Evolutionary conservation across 2,888 invertebrate genomes (phyloP).

Genomic region (Heliconius erato): DNA sequence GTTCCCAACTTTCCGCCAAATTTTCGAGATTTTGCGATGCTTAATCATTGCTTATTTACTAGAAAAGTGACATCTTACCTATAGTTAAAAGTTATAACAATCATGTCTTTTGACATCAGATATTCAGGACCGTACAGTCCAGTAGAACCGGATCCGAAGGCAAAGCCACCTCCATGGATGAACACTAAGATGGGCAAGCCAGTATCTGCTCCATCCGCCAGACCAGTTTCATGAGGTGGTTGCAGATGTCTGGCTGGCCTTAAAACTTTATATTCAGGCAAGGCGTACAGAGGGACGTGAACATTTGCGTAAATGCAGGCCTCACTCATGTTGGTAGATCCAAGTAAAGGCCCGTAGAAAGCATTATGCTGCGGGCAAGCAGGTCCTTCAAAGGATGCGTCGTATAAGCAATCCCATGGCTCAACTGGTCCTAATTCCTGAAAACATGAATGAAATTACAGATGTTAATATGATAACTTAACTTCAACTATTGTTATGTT

Average conservation of each 20-base stretch:
- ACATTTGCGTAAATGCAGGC: conserved; percentile 77
- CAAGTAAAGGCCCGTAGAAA: conserved; percentile 67
- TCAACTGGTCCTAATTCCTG: conserved; percentile 84
- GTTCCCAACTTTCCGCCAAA: too few relatives aligned
- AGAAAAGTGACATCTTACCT: conserved; percentile 61
- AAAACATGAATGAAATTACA: conserved; percentile 49
- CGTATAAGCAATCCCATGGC: conserved; percentile 80
- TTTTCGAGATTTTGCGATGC: too few relatives aligned
- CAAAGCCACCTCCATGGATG: conserved; percentile 80
- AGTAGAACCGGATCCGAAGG: conserved; percentile 74
- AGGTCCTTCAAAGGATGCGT: conserved; percentile 86
- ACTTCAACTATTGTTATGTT: neutral
- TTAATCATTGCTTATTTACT: neutral
- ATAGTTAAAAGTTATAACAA: conserved; percentile 81
- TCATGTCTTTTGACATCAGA: conserved; percentile 68
- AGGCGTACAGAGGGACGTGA: conserved; percentile 67
- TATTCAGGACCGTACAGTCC: conserved; percentile 77
- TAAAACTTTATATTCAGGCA: conserved; percentile 52
- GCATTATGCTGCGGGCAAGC: conserved; percentile 87
- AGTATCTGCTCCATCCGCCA: conserved; percentile 38
- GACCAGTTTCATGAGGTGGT: conserved; percentile 54
- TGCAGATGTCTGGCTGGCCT: conserved; percentile 51
- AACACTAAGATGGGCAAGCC: conserved; percentile 75
- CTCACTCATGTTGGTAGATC: conserved; percentile 65
- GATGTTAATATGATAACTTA: neutral